Evolutionary conservation across 1,140 invertebrate genomes (phyloP).

Genomic region (Heliconius melpomene): DNA sequence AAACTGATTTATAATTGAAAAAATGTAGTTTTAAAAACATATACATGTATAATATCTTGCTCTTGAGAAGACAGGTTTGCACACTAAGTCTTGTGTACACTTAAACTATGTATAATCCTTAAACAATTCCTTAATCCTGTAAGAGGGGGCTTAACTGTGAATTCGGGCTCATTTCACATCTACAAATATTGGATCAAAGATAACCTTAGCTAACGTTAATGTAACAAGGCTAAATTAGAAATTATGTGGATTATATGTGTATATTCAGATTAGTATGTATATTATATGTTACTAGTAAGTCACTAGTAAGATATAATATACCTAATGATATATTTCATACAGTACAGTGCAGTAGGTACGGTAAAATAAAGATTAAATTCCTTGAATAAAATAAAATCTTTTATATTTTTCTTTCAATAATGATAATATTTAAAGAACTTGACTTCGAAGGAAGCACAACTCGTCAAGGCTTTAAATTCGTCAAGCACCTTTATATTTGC

Average conservation of each 20-base stretch:
- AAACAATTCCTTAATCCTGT: constrained; percentile 14
- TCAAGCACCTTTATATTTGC: constrained; percentile 25
- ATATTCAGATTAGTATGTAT: no score
- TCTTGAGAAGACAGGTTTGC: background rate
- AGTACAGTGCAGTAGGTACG: no score
- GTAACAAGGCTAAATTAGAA: background rate
- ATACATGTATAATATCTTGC: background rate
- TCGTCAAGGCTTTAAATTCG: background rate
- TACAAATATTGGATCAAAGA: background rate
- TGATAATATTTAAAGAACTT: constrained; percentile 1
- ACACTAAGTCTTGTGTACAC: background rate
- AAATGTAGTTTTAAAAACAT: background rate
- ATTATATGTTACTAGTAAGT: no score
- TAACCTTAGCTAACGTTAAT: background rate
- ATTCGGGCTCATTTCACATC: constrained; percentile 2
- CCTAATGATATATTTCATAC: no score
- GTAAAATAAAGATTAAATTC: no score
- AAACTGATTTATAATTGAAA: no score
- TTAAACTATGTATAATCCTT: background rate
- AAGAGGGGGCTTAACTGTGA: background rate
- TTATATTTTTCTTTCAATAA: background rate
- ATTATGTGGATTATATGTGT: background rate
- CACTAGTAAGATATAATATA: no score
- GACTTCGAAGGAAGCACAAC: constrained; percentile 17
- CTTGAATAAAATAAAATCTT: background rate